These are phyloP conservation scores for Drosophila kanapiae DNA, from an alignment of 1,140 invertebrate genomes.

Conservation along the genomic window DNA sequence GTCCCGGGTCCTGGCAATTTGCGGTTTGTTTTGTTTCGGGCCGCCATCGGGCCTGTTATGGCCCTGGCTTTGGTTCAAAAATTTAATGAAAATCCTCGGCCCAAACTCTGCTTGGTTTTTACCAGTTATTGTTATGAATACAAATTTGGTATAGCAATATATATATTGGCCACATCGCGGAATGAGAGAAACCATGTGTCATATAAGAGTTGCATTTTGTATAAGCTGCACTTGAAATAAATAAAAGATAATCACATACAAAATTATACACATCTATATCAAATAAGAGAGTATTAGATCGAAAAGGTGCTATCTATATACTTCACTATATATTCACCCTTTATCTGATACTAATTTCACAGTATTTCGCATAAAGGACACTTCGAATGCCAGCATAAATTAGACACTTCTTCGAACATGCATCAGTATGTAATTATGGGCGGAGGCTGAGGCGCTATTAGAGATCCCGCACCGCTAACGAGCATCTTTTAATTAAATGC, in stretches of 20 bases:
- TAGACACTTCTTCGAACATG: background rate
- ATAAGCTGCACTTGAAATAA: background rate
- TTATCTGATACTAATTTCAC: too few relatives aligned
- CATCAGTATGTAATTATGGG: slow-evolving; percentile 1
- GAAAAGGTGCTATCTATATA: too few relatives aligned
- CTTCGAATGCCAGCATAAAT: background rate
- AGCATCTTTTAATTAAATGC: slow-evolving; percentile 73
- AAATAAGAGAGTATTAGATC: too few relatives aligned
- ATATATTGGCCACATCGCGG: slow-evolving; percentile 33
- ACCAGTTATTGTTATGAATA: slow-evolving; percentile 30
- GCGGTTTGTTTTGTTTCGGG: slow-evolving; percentile 38
- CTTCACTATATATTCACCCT: too few relatives aligned
- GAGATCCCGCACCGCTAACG: slow-evolving; percentile 26
- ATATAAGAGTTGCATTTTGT: background rate
- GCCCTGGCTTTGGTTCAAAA: slow-evolving; percentile 28
- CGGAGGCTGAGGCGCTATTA: slow-evolving; percentile 8
- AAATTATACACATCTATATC: background rate
- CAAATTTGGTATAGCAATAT: slow-evolving; percentile 14
- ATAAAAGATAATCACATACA: background rate
- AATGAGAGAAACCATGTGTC: slow-evolving; percentile 16
- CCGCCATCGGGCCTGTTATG: slow-evolving; percentile 15
- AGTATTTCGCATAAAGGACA: background rate
- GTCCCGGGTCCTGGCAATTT: slow-evolving; percentile 19
- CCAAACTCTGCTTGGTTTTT: background rate
- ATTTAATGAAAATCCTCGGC: slow-evolving; percentile 36